These are phyloP conservation scores for Drosophila yooni DNA, from an alignment of 2,888 invertebrate genomes.

Conservation along the genomic window DNA sequence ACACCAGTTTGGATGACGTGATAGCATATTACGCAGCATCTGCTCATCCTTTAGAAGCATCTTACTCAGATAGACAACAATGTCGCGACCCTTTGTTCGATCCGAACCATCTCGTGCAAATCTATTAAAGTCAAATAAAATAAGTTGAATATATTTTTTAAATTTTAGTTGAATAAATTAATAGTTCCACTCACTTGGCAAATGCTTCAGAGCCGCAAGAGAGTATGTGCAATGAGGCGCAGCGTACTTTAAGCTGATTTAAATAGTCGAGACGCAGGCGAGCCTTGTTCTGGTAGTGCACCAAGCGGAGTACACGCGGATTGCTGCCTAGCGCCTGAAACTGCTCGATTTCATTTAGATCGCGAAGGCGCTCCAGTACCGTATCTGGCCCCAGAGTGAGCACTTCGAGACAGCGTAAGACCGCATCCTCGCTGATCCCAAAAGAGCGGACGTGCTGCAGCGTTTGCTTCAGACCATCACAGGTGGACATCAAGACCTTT, in stretches of 20 bases:
- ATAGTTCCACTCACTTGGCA: constrained; percentile 80
- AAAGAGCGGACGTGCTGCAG: constrained; percentile 87
- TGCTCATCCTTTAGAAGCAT: constrained; percentile 78
- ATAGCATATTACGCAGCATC: constrained; percentile 84
- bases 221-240: constrained; percentile 85
- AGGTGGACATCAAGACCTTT: constrained; percentile 87
- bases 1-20: constrained; percentile 88
- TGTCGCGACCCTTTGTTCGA: constrained; percentile 86
- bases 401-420: constrained; percentile 86
- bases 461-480: constrained; percentile 86
- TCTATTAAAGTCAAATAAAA: constrained; percentile 72
- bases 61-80: constrained; percentile 84
- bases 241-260: constrained; percentile 85
- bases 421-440: constrained; percentile 86
- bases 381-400: constrained; percentile 87
- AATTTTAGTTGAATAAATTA: constrained; percentile 15
- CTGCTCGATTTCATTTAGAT: constrained; percentile 87
- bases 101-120: constrained; percentile 87
- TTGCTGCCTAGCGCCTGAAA: constrained; percentile 87
- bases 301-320: constrained; percentile 86
- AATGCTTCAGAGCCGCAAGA: constrained; percentile 84
- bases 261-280: constrained; percentile 86
- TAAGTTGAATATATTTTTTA: not conserved
- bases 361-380: constrained; percentile 87
- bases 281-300: constrained; percentile 86